Base-by-base conservation (phyloP, 2,797 vertebrate genomes). In the Lithobates pipiens region DNA sequence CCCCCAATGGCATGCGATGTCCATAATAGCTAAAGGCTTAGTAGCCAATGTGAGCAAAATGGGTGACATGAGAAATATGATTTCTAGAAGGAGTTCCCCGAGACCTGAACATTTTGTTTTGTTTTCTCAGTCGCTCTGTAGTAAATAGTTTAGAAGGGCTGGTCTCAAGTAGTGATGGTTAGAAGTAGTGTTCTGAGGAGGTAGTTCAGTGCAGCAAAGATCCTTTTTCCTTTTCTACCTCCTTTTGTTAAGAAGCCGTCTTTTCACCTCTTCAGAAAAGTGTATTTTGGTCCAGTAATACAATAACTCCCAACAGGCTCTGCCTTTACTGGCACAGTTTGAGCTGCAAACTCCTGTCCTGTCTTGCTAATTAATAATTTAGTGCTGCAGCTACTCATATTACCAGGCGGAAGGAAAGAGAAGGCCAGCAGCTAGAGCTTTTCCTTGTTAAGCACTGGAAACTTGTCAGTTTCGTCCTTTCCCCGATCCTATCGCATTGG, bases 341-440 rank as follows among this genome's bases (percentile, higher is more conserved):
- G 68, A 77, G 46, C 85, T 36, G 68, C 50, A 46, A 44, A 57
- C 76, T 86, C 75, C 75, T 86, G 85, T 86, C 85, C 85, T 86
- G 85, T 71, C 54, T 74, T 29, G 32, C 54, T 21, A 78, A 83
- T 86, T 67, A 86, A 86, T 86, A 82, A 86, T 86, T 86, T 65
- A 86, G 80, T 23, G 27, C 36, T 78, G 54, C 69, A 23, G 57
- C 71, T 86, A 25, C 80, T 86, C 80, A 29, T 44, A 65, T 86
- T 85, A 89, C 85, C 87, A 90, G 88, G 86, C 82, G 69, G 82
- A 71, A 86, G 85, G 75, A 86, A 44, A 27, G 85, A 78, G 36
- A n/a, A 21, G 80, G 74, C 39, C 75, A 68, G 80, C 84, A 80
- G 61, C 84, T 50, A 27, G 16, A 67, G 75, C 75, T 74, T 34